Conservation (phyloP, 2,888 invertebrate species). For the Ormyrus rosae region DNA sequence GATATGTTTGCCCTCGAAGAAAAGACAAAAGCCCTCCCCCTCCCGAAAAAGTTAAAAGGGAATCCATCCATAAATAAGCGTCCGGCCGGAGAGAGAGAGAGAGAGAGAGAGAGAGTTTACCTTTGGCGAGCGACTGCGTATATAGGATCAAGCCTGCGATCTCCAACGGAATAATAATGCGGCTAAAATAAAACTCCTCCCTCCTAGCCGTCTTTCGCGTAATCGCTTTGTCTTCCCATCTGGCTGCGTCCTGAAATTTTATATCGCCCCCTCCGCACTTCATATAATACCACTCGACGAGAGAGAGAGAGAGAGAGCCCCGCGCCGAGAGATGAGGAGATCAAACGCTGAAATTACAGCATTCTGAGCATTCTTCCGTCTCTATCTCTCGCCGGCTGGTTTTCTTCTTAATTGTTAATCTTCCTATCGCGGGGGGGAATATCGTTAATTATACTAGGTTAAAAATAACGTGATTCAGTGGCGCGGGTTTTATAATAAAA, state of each 20-base stretch:
- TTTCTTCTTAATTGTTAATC: no score
- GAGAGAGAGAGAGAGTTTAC: conserved; percentile 61
- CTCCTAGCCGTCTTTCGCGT: conserved; percentile 45
- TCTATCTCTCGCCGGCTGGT: background rate
- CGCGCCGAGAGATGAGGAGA: conserved; percentile 71
- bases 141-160: conserved; percentile 71
- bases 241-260: conserved; percentile 44
- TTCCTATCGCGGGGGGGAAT: background rate
- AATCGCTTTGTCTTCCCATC: conserved; percentile 56
- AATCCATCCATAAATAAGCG: conserved; percentile 75
- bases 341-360: conserved; percentile 75
- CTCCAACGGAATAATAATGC: conserved; percentile 76
- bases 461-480: conserved; percentile 37
- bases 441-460: conserved; percentile 31
- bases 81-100: conserved; percentile 27
- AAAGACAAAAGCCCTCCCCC: conserved; percentile 43
- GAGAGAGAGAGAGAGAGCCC: conserved; percentile 54
- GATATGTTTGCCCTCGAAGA: conserved; percentile 23
- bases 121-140: conserved; percentile 59
- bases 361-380: conserved; percentile 71
- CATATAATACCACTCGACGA: conserved; percentile 66
- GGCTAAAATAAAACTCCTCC: conserved; percentile 73
- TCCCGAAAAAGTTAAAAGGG: conserved; percentile 72
- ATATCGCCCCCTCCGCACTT: conserved; percentile 58
- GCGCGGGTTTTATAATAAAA: conserved; percentile 1